Evolutionary conservation across 2,888 invertebrate species (phyloP), one percentile per base, ranked within the genome.

Genomic region (Toxonevra muliebris): DNA sequence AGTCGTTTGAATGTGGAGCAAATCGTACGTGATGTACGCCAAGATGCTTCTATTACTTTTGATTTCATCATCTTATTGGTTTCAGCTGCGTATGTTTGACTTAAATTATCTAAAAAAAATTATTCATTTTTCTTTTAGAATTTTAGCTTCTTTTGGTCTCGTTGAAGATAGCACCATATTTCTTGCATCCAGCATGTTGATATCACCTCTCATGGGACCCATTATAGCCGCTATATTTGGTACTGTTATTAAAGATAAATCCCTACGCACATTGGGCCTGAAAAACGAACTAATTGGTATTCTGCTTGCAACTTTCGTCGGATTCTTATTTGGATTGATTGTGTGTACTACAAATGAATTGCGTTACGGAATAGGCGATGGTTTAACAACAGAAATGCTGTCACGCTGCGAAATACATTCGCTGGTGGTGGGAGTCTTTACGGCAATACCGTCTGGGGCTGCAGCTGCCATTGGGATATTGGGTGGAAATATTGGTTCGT

Each of bases 131-230:
- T 17, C 50, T 53, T 63, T 45, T 78, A 90, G 90, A 61, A 82
- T 91, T 63, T 88, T 93, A 58, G 91, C 93, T 55, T 90, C 90
- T 2, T 87, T 93, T 72, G 93, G 93, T 1, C 83, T 94, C 69
- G 88, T 90, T 10, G 93, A 93, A 80, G 89, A 92, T 79, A 92
- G 91, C 73, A 90, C 91, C 8, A 90, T 93, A 11, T 88, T 90
- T 67, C 84, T 93, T 52, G 91, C 93, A 8, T 92, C 93, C 61
- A 92, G 92, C 79, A 93, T 93, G 93, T 87, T 93, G 17, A 91
- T 93, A 66, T 93, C 93, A 0, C 93, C 93, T 0, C 86, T 93
- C 53, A 93, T 93, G 92, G 92, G 92, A 42, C 93, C 93, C 1
- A 92, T 93, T 73, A 89, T 93, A 79, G 93, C 93, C 0, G 90